Conservation (phyloP, 2,888 invertebrate genomes). For the Melanargia galathea region DNA sequence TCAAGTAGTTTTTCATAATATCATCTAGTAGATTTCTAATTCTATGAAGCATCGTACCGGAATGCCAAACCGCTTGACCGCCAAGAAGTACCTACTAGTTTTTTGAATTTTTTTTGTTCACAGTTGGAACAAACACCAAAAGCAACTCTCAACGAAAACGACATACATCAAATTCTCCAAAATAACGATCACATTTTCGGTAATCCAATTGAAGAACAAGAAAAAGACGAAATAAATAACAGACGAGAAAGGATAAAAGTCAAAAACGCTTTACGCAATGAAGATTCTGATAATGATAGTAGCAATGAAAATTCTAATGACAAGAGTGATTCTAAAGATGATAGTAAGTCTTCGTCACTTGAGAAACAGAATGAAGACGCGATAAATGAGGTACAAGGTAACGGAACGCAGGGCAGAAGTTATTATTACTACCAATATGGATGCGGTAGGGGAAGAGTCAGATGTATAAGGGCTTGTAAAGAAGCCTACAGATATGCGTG, state of each 20-base stretch:
- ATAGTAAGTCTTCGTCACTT: conserved; percentile 11
- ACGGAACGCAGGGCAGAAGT: neutral
- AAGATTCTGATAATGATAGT: conserved; percentile 8
- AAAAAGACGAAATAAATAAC: neutral
- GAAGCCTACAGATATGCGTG: conserved; percentile 32
- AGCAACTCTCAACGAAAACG: neutral
- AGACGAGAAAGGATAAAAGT: neutral
- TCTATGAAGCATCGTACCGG: too few species aligned
- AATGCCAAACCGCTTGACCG: too few species aligned
- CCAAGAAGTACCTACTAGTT: too few species aligned
- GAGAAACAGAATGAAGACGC: conserved; percentile 11
- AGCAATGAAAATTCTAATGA: neutral
- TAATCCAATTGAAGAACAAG: neutral
- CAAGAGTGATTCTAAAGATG: neutral
- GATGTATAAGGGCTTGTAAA: conserved; percentile 35
- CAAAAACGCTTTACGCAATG: conserved; percentile 15
- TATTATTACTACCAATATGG: conserved; percentile 3
- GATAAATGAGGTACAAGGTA: neutral
- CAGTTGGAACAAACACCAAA: conserved; percentile 5
- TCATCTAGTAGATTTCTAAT: too few species aligned
- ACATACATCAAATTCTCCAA: neutral
- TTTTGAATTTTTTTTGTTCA: too few species aligned
- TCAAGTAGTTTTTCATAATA: too few species aligned
- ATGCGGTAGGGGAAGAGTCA: conserved; percentile 23
- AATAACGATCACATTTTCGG: conserved; percentile 8